Percentiles rank a stretch among this genome's conserved stretches.
phyloP scores from a whole-genome alignment of 2,797 vertebrate genomes.

The Hippocampus kuda region DNA sequence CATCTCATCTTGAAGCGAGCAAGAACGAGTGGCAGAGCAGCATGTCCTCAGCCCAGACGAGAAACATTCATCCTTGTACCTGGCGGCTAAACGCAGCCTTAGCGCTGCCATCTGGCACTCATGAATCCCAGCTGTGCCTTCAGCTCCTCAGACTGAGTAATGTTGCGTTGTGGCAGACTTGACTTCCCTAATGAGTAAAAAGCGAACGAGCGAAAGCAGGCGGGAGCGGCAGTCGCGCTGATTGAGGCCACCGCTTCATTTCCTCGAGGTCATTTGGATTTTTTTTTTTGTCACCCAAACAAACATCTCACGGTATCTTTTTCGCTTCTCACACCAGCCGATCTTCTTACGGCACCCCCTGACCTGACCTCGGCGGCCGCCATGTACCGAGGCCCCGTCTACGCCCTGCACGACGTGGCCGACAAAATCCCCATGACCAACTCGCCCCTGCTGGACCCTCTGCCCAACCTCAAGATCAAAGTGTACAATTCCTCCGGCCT shows the following conservation, averaged over 20 bases:
- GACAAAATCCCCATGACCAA: conserved; percentile 99
- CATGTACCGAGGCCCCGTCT: conserved; percentile 92
- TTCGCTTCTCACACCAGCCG: conserved; percentile 53
- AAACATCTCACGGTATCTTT: neutral
- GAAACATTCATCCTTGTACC: conserved; percentile 57
- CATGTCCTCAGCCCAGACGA: conserved; percentile 43
- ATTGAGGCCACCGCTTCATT: conserved; percentile 37
- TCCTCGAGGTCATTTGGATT: conserved; percentile 26
- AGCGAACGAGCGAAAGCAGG: conserved; percentile 35
- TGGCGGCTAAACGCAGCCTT: conserved; percentile 45
- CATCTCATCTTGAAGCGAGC: neutral
- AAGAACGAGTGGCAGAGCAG: neutral
- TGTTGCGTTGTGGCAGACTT: conserved; percentile 40
- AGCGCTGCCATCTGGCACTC: conserved; percentile 61
- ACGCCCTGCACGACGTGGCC: conserved; percentile 88
- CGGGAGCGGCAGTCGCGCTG: conserved; percentile 14
- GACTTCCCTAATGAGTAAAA: conserved; percentile 49
- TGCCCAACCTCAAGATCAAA: conserved; percentile 96
- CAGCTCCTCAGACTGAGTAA: conserved; percentile 44
- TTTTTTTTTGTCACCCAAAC: neutral
- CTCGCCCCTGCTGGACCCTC: conserved; percentile 89
- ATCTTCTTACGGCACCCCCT: conserved; percentile 87
- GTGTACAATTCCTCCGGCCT: conserved; percentile 89
- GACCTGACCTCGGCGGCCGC: conserved; percentile 94
- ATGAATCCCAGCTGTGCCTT: conserved; percentile 50